These are phyloP conservation scores for Acridotheres tristis DNA, from an alignment of 2,797 vertebrate genomes.

Conservation along the genomic window DNA sequence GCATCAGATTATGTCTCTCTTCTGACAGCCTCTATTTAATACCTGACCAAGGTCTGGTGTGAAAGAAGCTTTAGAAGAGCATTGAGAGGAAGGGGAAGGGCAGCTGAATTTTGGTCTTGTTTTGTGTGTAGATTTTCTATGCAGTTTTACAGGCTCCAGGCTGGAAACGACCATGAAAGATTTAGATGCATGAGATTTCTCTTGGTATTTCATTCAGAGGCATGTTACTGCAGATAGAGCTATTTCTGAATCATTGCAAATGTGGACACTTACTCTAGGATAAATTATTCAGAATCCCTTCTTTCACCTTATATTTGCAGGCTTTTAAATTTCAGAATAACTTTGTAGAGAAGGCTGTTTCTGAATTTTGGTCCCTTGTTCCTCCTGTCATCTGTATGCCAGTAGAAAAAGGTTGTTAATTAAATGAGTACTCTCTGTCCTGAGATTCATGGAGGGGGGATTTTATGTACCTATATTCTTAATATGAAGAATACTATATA, in stretches of 20 bases:
- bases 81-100: background rate
- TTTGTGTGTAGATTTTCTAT: background rate
- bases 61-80: background rate
- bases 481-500: background rate
- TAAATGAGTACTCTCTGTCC: background rate
- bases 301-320: conserved; percentile 32
- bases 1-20: background rate
- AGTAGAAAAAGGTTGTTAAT: background rate
- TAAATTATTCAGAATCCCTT: conserved; percentile 60
- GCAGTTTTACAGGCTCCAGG: conserved; percentile 8
- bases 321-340: conserved; percentile 21
- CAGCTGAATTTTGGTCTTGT: background rate
- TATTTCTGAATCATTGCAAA: conserved; percentile 49
- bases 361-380: conserved; percentile 18
- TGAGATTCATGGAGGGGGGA: background rate
- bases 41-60: background rate
- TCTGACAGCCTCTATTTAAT: background rate
- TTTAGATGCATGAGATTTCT: conserved; percentile 22
- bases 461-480: background rate
- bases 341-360: background rate
- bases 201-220: conserved; percentile 34
- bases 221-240: conserved; percentile 22
- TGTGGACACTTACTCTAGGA: conserved; percentile 47
- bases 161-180: conserved; percentile 45
- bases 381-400: background rate